Base-by-base conservation (phyloP, 2,888 invertebrate species). In the Sabatieria punctata region DNA sequence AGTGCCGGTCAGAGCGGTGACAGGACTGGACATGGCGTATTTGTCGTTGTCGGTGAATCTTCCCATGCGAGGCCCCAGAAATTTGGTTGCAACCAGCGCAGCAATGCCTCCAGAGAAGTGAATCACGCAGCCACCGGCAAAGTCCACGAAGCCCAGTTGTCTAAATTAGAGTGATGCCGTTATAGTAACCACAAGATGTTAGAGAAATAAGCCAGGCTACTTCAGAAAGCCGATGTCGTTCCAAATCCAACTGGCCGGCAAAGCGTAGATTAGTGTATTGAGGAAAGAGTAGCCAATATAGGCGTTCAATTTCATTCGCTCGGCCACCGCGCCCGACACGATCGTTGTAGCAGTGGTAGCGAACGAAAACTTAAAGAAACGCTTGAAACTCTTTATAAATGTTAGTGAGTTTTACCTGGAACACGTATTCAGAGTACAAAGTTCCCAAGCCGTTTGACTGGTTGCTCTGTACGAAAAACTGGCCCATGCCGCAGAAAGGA, bases 321-420 rank as follows among this genome's bases (percentile, higher is more conserved):
- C 89, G 1, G 88, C 86, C 84, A 89, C 86, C 4, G 88, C 85
- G 0, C 89, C 89, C 57, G 84, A 85, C 0, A 86, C 85, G 49
- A 86, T 86, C 0, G 86, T 86, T 0, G 86, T 86, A 0, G 86
- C 80, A 0, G 82, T 82, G 0, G 86, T 85, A 0, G 86, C 84
- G 57, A 86, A 86, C 0, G 84, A 84, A 54, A 64, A 45, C 37
- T 88, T 86, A 68, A 88, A 88, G 44, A 88, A 70, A 30, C 15
- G 15, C 15, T 30, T 11, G 8, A 11, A 30, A 30, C 15, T n/a
- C n/a, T n/a, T n/a, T n/a, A n/a, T n/a, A n/a, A n/a, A n/a, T n/a
- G n/a, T n/a, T n/a, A n/a, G 19, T 6, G 4, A 4, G 4, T 4
- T 36, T 4, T 36, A 36, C 36, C 36, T 36, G n/a, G n/a, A n/a